Base-by-base conservation (phyloP, 2,888 invertebrate species). In the Polyploca ridens region DNA sequence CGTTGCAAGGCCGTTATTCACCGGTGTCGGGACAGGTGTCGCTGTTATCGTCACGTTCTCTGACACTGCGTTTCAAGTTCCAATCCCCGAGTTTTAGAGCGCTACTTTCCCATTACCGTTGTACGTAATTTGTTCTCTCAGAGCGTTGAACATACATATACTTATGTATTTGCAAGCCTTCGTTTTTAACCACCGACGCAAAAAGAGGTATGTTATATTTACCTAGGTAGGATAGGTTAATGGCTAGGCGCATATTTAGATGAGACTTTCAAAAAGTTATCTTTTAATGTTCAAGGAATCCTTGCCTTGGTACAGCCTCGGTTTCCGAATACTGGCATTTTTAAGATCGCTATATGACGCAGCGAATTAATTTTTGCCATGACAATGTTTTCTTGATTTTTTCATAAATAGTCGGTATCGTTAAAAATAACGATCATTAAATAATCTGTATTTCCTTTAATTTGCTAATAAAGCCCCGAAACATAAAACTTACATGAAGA, bases 1-100 rank as follows among this genome's bases (percentile, higher is more conserved):
- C 69, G 72, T 69, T 69, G 79, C 70, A 77, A 73, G 81, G 85
- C 90, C 89, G 90, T 91, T 90, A 91, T 83, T 87, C 84, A 87
- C 84, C 83, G 84, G 78, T 80, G 74, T 77, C 74, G 75, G 73
- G 81, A 82, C 85, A 88, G 85, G 83, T 90, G 85, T 84, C 82
- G 78, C 79, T 76, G 81, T 82, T 84, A 83, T 81, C 76, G 74
- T 78, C 82, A 81, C 78, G 75, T 85, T 82, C 79, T 72, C 70
- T 72, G 75, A 77, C 75, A 79, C 73, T 76, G 72, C 73, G 76
- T 72, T 81, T 75, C 79, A 74, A 82, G 76, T 72, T 81, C 75
- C 79, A 74, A 82, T 84, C 77, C 76, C 70, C 69, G 70, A 71
- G 72, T 72, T 77, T 79, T 72, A 68, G 72, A 81, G 54, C 54